These are phyloP conservation scores for Heteromyza rotundicornis DNA, from an alignment of 2,888 invertebrate genomes.

Conservation along the genomic window DNA sequence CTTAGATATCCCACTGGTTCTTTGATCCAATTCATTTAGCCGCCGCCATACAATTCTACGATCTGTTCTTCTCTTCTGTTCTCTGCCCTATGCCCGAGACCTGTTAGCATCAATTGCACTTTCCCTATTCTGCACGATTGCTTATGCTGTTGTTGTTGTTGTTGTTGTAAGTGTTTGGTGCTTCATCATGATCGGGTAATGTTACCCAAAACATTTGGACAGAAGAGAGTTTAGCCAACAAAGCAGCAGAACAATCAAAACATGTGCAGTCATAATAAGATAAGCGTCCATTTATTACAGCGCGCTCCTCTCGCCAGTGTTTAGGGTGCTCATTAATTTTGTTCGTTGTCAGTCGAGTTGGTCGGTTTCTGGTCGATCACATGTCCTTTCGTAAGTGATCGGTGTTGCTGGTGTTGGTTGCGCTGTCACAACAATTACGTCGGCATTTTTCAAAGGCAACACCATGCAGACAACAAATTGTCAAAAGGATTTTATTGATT, in stretches of 20 bases:
- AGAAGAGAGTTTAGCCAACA: not conserved
- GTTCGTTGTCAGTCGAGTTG: slow-evolving; percentile 41
- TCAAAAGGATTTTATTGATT: slow-evolving; percentile 50
- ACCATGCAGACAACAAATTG: slow-evolving; percentile 30
- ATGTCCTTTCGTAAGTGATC: slow-evolving; percentile 23
- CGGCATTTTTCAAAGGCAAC: slow-evolving; percentile 11
- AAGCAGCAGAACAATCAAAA: slow-evolving; percentile 3
- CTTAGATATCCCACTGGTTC: slow-evolving; percentile 11
- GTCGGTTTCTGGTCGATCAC: slow-evolving; percentile 31
- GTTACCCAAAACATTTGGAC: slow-evolving; percentile 1
- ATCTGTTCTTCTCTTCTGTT: not conserved
- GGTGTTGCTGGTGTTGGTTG: slow-evolving; percentile 5
- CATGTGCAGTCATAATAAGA: slow-evolving; percentile 7
- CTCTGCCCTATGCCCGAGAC: not conserved
- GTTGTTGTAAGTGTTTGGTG: not conserved
- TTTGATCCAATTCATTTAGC: slow-evolving; percentile 48
- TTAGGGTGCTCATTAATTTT: slow-evolving; percentile 43
- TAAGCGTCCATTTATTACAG: slow-evolving; percentile 7
- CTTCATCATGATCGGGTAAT: not conserved
- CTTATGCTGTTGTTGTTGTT: not conserved
- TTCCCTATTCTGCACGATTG: not conserved
- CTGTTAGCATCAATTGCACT: not conserved
- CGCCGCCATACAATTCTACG: slow-evolving; percentile 40
- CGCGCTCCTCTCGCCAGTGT: slow-evolving; percentile 12
- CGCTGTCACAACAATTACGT: slow-evolving; percentile 48